Conservation (phyloP, 2,113 vertebrate genomes). For the Eretmochelys imbricata region DNA sequence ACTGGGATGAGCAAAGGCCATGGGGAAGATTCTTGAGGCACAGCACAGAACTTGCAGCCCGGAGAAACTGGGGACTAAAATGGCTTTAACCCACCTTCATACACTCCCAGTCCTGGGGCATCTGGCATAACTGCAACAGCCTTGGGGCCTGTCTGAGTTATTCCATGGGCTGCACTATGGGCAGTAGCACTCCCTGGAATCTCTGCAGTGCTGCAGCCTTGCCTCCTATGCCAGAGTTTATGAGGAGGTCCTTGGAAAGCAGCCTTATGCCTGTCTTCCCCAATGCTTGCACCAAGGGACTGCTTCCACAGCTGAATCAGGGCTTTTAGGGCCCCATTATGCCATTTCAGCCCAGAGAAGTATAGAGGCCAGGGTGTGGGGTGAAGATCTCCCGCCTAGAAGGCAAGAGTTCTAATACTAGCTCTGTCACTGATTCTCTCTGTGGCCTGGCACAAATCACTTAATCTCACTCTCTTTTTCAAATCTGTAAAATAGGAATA, state of each 20-base stretch:
- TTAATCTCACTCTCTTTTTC: neutral
- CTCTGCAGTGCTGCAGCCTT: neutral
- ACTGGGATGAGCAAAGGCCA: neutral
- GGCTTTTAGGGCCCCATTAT: neutral
- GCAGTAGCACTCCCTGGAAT: neutral
- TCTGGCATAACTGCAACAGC: neutral
- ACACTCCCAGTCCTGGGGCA: neutral
- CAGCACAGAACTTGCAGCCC: neutral
- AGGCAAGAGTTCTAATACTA: neutral
- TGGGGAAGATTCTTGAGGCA: neutral
- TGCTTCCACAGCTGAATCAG: neutral
- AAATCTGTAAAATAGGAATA: neutral
- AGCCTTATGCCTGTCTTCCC: neutral
- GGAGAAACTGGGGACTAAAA: neutral
- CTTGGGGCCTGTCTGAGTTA: neutral
- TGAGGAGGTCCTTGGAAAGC: neutral
- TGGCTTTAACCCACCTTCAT: neutral
- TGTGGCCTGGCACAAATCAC: neutral
- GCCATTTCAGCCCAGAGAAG: neutral
- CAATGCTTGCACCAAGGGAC: neutral
- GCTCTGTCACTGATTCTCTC: neutral
- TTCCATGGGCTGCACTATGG: neutral
- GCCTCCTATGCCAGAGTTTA: neutral
- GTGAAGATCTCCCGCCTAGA: neutral
- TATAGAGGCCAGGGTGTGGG: neutral